A percentile compares a stretch with the other conserved stretches of the same genome.
These are phyloP conservation scores for Arion vulgaris DNA, from an alignment of 1,140 invertebrate genomes.

Conservation along the genomic window DNA sequence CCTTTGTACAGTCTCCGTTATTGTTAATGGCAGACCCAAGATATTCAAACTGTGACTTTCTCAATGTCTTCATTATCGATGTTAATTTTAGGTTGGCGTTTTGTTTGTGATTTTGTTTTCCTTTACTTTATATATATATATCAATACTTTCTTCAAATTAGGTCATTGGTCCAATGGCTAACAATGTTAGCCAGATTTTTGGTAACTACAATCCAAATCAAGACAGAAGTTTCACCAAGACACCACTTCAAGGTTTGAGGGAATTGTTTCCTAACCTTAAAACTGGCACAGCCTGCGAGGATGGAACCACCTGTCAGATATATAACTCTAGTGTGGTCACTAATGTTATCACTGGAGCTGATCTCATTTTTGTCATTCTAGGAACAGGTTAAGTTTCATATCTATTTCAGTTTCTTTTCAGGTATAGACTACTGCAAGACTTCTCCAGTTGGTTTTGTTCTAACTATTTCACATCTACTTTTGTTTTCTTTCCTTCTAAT, in stretches of 20 bases:
- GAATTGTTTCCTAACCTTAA: constrained; percentile 45
- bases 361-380: constrained; percentile 67
- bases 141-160: constrained; percentile 35
- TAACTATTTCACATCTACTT: too few relatives aligned
- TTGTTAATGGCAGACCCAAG: too few relatives aligned
- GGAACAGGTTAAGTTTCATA: constrained; percentile 66
- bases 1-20: too few relatives aligned
- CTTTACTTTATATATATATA: too few relatives aligned
- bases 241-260: constrained; percentile 60
- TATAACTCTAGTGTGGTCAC: constrained; percentile 55
- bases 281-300: constrained; percentile 59
- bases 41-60: too few relatives aligned
- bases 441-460: too few relatives aligned
- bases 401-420: too few relatives aligned
- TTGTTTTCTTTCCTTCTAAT: too few relatives aligned
- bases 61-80: too few relatives aligned
- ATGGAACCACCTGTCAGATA: constrained; percentile 33
- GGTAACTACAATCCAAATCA: constrained; percentile 63
- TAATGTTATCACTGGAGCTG: constrained; percentile 53
- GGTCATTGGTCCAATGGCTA: constrained; percentile 70
- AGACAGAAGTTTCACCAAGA: constrained; percentile 56
- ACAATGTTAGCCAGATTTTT: constrained; percentile 66
- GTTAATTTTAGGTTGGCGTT: too few relatives aligned
- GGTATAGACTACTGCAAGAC: too few relatives aligned
- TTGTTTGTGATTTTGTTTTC: too few relatives aligned